Evolutionary conservation across 1,140 invertebrate species (phyloP), one percentile per base, ranked within the genome.

Genomic region (Drosophila lini): DNA sequence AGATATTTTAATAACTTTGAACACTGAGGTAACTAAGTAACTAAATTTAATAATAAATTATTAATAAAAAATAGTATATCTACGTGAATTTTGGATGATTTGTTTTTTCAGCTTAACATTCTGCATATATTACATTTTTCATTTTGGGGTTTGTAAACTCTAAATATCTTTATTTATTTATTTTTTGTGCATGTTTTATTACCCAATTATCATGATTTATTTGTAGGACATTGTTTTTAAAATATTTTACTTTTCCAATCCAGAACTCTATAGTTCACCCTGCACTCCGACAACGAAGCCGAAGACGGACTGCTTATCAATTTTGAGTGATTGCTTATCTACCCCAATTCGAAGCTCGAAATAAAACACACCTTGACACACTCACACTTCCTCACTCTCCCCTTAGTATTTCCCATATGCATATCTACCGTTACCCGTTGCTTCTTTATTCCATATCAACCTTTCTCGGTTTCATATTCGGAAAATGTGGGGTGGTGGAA

Each of bases 251-350:
- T 28, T 8, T 8, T 48, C 7, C 34, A 40, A 48, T 45, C 15
- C 19, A 16, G 7, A 48, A 41, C 44, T 53, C 47, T 32, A 13
- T 59, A 58, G 34, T 70, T 28, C 48, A 22, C n/a, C 13, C 6
- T 59, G 13, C 32, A 38, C 41, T 36, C 13, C 32, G 36, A 25
- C 3, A 15, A 47, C 9, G 19, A 22, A 53, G 32, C 4, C 2
- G 19, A 53, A 36, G 50, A 22, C 50, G 50, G 25, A 32, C 28
- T n/a, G 31, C 25, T 71, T 58, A 71, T 71, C 68, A 71, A 36
- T 41, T 71, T 71, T 58, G 65, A 71, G 44, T 36, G 52, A 71
- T 71, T 71, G 68, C 68, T 71, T 71, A 71, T 71, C 68, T 71
- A 71, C 68, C 68, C 68, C 68, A 47, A 70, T 34, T 41, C 62